Evolutionary conservation across 2,113 vertebrate genomes (phyloP).

Genomic region (Pedetes capensis): DNA sequence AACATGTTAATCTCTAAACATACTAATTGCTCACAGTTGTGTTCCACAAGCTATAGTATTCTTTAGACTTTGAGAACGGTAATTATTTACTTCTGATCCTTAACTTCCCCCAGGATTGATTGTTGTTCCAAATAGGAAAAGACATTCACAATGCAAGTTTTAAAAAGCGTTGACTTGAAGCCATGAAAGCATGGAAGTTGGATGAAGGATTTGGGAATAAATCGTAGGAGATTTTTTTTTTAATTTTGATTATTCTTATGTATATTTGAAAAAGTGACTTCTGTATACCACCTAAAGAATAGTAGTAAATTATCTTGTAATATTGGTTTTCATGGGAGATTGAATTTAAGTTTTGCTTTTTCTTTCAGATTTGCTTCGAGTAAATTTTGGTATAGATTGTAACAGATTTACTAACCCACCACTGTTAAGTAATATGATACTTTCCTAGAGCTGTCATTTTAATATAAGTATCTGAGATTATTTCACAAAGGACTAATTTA

Average conservation of each 20-base stretch:
- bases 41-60: not conserved
- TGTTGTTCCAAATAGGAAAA: not conserved
- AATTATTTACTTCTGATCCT: not conserved
- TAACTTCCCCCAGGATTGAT: not conserved
- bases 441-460: conserved; percentile 31
- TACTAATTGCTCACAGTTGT: not conserved
- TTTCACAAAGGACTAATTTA: not conserved
- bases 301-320: not conserved
- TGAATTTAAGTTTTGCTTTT: not conserved
- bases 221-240: not conserved
- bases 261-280: conserved; percentile 23
- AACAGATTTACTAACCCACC: conserved; percentile 28
- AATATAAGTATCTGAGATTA: not conserved
- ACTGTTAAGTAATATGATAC: not conserved
- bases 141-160: not conserved
- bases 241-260: not conserved
- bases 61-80: not conserved
- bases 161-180: not conserved
- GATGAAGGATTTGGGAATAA: not conserved
- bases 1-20: not conserved
- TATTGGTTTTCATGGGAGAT: not conserved
- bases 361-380: not conserved
- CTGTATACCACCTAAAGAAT: conserved; percentile 6
- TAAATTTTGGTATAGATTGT: conserved; percentile 41
- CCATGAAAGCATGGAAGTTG: not conserved